Evolutionary conservation across 2,113 vertebrate genomes (phyloP).

Genomic region (Microtus pennsylvanicus): DNA sequence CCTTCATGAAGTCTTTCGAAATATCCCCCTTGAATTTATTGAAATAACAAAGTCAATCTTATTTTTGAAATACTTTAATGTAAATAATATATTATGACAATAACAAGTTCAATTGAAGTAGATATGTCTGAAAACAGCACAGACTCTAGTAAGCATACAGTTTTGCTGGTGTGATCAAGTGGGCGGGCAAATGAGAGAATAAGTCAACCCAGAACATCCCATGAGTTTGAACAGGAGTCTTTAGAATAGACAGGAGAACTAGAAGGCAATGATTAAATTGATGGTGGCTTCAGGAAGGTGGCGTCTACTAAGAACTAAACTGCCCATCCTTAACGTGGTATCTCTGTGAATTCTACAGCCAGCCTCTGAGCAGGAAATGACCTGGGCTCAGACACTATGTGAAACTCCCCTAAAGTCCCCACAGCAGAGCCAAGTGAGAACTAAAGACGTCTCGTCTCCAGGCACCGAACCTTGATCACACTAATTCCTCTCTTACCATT

Average conservation of each 20-base stretch:
- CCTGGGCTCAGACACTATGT: background rate
- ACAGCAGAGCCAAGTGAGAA: background rate
- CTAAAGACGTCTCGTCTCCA: background rate
- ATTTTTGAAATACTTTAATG: background rate
- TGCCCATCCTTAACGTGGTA: background rate
- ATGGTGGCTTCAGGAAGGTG: background rate
- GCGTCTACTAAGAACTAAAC: background rate
- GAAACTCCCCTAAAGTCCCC: background rate
- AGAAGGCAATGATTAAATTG: background rate
- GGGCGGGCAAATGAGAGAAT: background rate
- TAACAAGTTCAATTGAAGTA: background rate
- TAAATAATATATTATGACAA: background rate
- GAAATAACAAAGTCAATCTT: background rate
- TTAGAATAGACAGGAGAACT: background rate
- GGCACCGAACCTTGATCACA: background rate
- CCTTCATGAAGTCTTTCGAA: slow-evolving; percentile 28
- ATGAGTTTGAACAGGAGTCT: background rate
- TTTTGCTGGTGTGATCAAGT: background rate
- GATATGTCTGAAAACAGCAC: background rate
- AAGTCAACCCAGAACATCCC: background rate
- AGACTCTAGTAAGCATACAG: background rate
- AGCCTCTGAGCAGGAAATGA: background rate
- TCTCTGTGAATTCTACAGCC: slow-evolving; percentile 10
- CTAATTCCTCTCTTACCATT: slow-evolving; percentile 13
- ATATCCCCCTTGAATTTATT: background rate